These are phyloP conservation scores for Spodoptera litura DNA, from an alignment of 1,140 invertebrate genomes.

Conservation along the genomic window DNA sequence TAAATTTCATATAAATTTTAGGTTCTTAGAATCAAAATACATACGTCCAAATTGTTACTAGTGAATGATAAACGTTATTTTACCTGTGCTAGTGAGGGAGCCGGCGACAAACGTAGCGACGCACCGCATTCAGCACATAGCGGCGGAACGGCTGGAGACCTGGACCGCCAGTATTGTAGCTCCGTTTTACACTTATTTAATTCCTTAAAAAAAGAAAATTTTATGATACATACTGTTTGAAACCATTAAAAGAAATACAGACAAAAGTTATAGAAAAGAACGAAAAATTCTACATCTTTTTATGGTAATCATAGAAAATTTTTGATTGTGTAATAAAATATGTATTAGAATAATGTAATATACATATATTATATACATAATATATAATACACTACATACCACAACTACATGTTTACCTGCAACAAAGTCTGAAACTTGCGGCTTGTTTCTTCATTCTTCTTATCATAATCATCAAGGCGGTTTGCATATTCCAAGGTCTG, in stretches of 20 bases:
- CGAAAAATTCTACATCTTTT: too few relatives aligned
- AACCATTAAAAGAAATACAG: not conserved
- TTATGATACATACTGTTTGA: not conserved
- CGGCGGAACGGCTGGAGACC: conserved; percentile 90
- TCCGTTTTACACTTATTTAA: conserved; percentile 96
- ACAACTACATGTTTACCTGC: conserved; percentile 87
- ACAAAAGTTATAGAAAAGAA: too few relatives aligned
- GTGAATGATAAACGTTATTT: not conserved
- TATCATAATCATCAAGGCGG: conserved; percentile 94
- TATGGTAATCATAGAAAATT: too few relatives aligned
- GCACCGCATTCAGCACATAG: conserved; percentile 86
- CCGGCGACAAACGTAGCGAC: conserved; percentile 66
- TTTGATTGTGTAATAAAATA: too few relatives aligned
- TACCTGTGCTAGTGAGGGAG: conserved; percentile 57
- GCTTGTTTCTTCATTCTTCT: conserved; percentile 95
- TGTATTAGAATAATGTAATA: too few relatives aligned
- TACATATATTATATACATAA: not conserved
- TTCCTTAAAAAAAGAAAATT: conserved; percentile 86
- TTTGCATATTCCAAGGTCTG: conserved; percentile 92
- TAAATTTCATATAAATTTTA: not conserved
- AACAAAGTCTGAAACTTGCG: conserved; percentile 95
- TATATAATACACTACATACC: conserved; percentile 26
- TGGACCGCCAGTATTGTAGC: conserved; percentile 95
- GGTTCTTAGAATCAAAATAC: not conserved
- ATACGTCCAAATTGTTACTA: too few relatives aligned